Conservation (phyloP, 2,113 vertebrate species). For the Hemichromis elongatus region DNA sequence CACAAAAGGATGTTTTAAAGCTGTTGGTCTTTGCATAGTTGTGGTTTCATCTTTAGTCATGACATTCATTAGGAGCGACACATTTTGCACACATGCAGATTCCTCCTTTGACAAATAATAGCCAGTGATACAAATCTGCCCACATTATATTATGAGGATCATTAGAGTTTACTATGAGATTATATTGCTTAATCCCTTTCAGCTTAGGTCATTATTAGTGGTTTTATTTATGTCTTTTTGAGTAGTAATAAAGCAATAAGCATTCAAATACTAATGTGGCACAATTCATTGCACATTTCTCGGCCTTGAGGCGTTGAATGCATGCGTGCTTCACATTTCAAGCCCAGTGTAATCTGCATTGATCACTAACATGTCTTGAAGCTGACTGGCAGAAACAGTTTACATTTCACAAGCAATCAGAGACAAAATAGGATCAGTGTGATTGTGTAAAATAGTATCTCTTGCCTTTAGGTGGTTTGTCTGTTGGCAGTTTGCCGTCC, state of each 20-base stretch:
- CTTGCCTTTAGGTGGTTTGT: conserved; percentile 45
- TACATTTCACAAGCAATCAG: not conserved
- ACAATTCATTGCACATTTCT: not conserved
- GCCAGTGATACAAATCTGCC: conserved; percentile 6
- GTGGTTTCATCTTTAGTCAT: conserved; percentile 11
- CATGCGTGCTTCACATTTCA: not conserved
- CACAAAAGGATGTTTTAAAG: conserved; percentile 6
- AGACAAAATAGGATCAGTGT: not conserved
- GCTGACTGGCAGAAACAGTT: not conserved
- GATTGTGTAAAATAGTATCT: not conserved
- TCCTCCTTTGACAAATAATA: conserved; percentile 3
- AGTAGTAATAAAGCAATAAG: not conserved
- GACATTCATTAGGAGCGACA: not conserved
- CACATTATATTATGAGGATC: not conserved
- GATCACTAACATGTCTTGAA: not conserved
- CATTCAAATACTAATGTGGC: not conserved
- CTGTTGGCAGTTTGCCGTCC: not conserved
- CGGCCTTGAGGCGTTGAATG: not conserved
- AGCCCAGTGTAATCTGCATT: not conserved
- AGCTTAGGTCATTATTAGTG: not conserved
- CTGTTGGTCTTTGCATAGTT: conserved; percentile 2
- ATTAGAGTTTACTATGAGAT: not conserved
- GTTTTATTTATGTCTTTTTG: not conserved
- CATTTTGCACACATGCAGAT: conserved; percentile 29
- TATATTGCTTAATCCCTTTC: not conserved